Evolutionary conservation across 2,113 vertebrate species (phyloP), one percentile per base, ranked within the genome.

Genomic region (Fulmarus glacialis): DNA sequence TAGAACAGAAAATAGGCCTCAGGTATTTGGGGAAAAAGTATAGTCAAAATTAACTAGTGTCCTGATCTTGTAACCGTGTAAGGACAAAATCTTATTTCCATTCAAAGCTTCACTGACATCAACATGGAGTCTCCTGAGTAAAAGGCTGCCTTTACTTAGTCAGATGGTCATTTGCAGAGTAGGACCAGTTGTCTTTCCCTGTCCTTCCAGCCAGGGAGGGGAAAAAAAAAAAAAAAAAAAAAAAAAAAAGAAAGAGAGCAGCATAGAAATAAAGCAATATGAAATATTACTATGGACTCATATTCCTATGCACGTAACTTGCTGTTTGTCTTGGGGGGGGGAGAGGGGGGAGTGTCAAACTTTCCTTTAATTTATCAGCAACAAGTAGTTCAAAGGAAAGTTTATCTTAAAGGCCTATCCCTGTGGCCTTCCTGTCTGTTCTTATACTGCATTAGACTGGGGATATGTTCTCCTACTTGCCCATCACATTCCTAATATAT

Each of bases 1-100:
- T 95, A 83, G 81, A 93, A 64, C 45, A 89, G 84, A 93, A 93
- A 95, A 86, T 71, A 79, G 91, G 88, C 66, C 91, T 95, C 56
- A 26, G 93, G 64, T 78, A 89, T 95, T 93, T 91, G 27, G 64
- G 70, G 88, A 55, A 70, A 82, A 86, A 36, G 3, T 45, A 26
- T 4, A 93, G 71, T 91, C 81, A 79, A 74, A 93, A 95, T 82
- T 91, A 93, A 86, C 34, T 23, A 24, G 40, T 40, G 75, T 75
- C 40, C 88, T 82, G 70, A 42, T 66, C 95, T 79, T 82, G 18
- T 63, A 82, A 68, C 83, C 2, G 2, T 26, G 29, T 32, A 71
- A 89, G 84, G 71, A 73, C 90, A 78, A 88, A 91, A 24, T 36
- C 50, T 64, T 15, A 12, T 73, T 88, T 59, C 84, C 80, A 40